Evolutionary conservation across 2,113 vertebrate species (phyloP).

Genomic region (Cnemophilus loriae): DNA sequence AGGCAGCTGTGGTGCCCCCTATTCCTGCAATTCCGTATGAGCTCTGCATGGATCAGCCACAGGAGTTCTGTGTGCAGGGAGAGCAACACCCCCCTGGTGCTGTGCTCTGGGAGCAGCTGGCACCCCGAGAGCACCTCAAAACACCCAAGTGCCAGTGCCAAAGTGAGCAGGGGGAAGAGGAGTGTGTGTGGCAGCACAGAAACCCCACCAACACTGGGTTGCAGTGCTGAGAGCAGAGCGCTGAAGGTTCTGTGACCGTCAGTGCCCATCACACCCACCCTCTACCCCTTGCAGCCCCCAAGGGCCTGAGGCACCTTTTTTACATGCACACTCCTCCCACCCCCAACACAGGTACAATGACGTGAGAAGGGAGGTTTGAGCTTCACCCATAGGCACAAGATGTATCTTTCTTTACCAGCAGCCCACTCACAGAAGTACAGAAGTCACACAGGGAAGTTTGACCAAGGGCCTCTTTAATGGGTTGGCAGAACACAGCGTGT

Average conservation of each 20-base stretch:
- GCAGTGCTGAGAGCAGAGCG: neutral
- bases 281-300: neutral
- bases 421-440: neutral
- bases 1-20: neutral
- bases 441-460: neutral
- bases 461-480: conserved; percentile 25
- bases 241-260: neutral
- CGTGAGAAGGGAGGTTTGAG: neutral
- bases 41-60: neutral
- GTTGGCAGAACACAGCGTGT: neutral
- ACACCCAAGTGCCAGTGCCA: neutral
- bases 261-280: neutral
- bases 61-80: accelerated
- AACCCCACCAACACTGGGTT: neutral
- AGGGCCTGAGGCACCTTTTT: neutral
- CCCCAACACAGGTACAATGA: accelerated
- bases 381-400: neutral
- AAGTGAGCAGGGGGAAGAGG: neutral
- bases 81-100: neutral
- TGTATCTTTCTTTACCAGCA: neutral
- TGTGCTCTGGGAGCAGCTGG: neutral
- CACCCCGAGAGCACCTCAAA: neutral
- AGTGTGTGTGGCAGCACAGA: neutral
- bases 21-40: accelerated
- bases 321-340: neutral